Base-by-base conservation (phyloP, 2,888 invertebrate genomes). In the Hirtodrosophila duncani region DNA sequence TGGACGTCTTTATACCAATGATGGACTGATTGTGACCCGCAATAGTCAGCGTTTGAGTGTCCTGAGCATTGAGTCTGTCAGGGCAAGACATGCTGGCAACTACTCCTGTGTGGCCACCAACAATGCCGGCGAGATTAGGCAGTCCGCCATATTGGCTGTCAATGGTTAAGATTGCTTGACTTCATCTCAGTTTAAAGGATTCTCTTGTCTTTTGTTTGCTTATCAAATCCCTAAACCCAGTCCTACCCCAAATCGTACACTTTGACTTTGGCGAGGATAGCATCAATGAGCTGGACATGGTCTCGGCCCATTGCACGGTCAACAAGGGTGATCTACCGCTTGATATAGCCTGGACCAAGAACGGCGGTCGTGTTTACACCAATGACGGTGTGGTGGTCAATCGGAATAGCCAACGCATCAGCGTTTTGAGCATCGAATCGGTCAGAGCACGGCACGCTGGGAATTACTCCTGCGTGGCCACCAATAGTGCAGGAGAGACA, bases 291-390 rank as follows among this genome's bases (percentile, higher is more conserved):
- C 89, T 91, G 65, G 92, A 92, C 75, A 89, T 90, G 87, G 90
- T 91, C 20, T 91, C 92, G 13, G 90, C 91, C 9, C 90, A 90
- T 41, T 94, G 94, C 84, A 90, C 91, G 26, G 92, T 92, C 14
- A 90, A 89, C 66, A 92, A 93, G 85, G 94, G 95, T 20, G 95
- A 95, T 84, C 86, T 91, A 58, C 95, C 95, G 6, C 88, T 95
- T 50, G 89, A 90, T 64, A 92, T 95, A 51, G 89, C 89, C 36
- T 95, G 94, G 94, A 90, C 88, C 2, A 88, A 89, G 62, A 89
- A 89, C 68, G 89, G 88, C 31, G 83, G 82, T 27, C 85, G 88
- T 62, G 71, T 86, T 11, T 84, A 82, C 41, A 88, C 88, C 67
- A 89, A 88, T 61, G 87, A 87, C 53, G 90, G 91, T 33, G 88